Evolutionary conservation across 1,140 invertebrate species (phyloP), one percentile per base, ranked within the genome.

Genomic region (Radopholus similis): DNA sequence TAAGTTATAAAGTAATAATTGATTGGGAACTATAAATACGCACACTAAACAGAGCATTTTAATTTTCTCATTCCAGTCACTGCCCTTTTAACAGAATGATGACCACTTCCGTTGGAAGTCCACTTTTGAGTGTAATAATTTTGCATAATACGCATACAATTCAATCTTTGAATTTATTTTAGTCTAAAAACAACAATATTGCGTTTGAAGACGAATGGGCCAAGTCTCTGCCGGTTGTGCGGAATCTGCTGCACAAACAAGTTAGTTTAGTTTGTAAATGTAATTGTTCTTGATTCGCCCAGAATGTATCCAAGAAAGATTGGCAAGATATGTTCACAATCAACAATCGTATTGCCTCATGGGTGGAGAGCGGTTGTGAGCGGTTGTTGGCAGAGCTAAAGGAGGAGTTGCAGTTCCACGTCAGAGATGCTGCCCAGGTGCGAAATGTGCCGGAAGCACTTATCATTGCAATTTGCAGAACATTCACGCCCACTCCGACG

Each of bases 261-360:
- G 59, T 49, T 35, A 21, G 51, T 26, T 18, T 64, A n/a, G 56
- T 11, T 34, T 15, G 13, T 15, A 44, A n/a, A 2, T 64, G 11
- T 37, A 66, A 26, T 9, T 64, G 11, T 64, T 9, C 28, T 44
- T 65, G 9, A 42, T 68, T 18, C 18, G 40, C 56, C n/a, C 57
- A 75, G 73, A 78, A 75, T 70, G 75, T 75, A 23, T 54, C 64
- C 1, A 78, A 75, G 65, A 28, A 23, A 21, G 75, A 78, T 59
- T 75, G 73, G 73, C 73, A 75, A 15, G 73, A 78, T 35, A 49
- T 75, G 9, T 75, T 75, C 49, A 64, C 58, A 8, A 75, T 60
- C 15, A 78, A 78, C 35, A 75, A 77, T 49, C 40, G 64, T n/a
- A 70, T 75, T 15, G 58, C 65, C 42, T 72, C 73, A 28, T 75